Evolutionary conservation across 2,888 invertebrate genomes (phyloP).

Genomic region (Drosophila atripex): DNA sequence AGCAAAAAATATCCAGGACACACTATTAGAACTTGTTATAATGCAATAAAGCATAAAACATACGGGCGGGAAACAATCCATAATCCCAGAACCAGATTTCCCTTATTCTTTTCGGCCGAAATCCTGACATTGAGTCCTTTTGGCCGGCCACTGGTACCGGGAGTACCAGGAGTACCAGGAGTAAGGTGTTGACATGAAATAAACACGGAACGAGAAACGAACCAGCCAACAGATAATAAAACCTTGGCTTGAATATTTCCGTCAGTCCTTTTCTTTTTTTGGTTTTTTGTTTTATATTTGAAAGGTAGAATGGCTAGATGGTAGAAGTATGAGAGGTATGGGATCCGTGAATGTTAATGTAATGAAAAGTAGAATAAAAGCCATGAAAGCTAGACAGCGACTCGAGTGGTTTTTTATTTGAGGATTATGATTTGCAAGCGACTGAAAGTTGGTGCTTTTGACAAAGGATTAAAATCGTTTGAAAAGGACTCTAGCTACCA

Average conservation of each 20-base stretch:
- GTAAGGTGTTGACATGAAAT: conserved; percentile 34
- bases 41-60: conserved; percentile 59
- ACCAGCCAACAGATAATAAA: conserved; percentile 18
- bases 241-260: conserved; percentile 35
- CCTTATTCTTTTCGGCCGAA: background rate
- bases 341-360: conserved; percentile 14
- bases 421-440: conserved; percentile 17
- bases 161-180: background rate
- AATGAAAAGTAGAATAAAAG: conserved; percentile 19
- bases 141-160: background rate
- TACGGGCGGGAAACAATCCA: conserved; percentile 43
- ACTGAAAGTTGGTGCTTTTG: conserved; percentile 1
- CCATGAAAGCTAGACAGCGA: conserved; percentile 25
- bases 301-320: conserved; percentile 4
- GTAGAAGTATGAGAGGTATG: conserved; percentile 35
- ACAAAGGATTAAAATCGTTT: conserved; percentile 13
- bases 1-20: conserved; percentile 5
- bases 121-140: conserved; percentile 24
- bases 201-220: conserved; percentile 21
- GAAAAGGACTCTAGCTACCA: background rate
- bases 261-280: conserved; percentile 11
- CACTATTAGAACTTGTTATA: conserved; percentile 58
- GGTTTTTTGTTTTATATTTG: background rate
- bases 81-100: conserved; percentile 23
- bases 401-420: conserved; percentile 17